Evolutionary conservation across 2,113 vertebrate genomes (phyloP).

Genomic region (Craseonycteris thonglongyai): DNA sequence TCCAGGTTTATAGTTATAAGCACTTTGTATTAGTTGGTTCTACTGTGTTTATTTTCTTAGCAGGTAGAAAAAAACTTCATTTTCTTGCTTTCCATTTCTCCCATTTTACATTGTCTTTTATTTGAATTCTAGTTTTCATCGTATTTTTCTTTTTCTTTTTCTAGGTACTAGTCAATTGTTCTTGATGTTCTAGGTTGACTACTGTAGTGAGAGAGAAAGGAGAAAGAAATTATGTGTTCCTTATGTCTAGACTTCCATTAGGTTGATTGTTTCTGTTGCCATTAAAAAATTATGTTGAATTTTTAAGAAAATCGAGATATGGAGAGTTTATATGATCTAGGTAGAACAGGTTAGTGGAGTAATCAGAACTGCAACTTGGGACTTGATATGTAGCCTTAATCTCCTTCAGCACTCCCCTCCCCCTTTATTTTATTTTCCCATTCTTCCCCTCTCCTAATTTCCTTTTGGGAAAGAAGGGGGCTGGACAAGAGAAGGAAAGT

Average conservation of each 20-base stretch:
- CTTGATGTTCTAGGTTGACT: background rate
- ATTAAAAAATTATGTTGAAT: background rate
- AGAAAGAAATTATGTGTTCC: background rate
- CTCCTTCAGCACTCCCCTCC: background rate
- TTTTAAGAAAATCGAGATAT: background rate
- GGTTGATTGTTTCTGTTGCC: conserved; percentile 2
- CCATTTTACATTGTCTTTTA: background rate
- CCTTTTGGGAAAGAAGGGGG: background rate
- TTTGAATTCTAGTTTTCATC: background rate
- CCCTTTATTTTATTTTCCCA: background rate
- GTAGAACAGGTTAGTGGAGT: background rate
- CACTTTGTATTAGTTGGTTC: background rate
- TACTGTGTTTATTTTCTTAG: background rate
- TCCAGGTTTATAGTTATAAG: background rate
- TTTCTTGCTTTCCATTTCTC: conserved; percentile 9
- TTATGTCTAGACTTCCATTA: background rate
- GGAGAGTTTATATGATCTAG: background rate
- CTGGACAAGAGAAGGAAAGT: background rate
- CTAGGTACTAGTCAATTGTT: background rate
- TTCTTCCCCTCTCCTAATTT: background rate
- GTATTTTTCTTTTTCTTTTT: background rate
- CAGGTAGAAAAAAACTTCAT: background rate
- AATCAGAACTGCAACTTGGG: background rate
- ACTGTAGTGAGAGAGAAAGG: background rate
- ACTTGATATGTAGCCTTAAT: background rate